Base-by-base conservation (phyloP, 1,140 invertebrate species). In the Lasioglossum albipes region DNA sequence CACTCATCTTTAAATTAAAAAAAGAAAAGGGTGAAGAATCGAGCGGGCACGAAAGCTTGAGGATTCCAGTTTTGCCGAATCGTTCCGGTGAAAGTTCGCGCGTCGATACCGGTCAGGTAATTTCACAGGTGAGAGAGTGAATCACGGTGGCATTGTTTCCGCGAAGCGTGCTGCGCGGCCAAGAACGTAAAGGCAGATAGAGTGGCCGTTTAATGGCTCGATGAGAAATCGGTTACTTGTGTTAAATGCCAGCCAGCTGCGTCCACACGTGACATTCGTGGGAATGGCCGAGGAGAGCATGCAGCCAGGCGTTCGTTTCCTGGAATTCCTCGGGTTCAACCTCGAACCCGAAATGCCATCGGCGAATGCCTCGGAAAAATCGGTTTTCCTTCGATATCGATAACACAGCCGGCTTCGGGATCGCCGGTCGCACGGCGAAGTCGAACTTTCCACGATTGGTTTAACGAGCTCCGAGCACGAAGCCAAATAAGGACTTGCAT, bases 181-280 rank as follows among this genome's bases (percentile, higher is more conserved):
- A 20, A 70, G 54, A 57, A 42, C 22, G 54, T 49, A 16, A 54
- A 72, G 70, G 42, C 70, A 70, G 69, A 82, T 66, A 75, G 20
- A 84, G 59, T 67, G 41, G 57, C 69, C 57, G 27, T 36, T 79
- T 79, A 75, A 62, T 71, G 54, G 81, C 36, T 75, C 80, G 71
- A 79, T 75, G 75, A 82, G 75, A 79, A 82, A 84, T 84, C 66
- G 71, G 70, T 79, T 75, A 31, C 61, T 75, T 45, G 27, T 45
- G 69, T 78, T 68, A 79, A 70, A 83, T 65, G 66, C n/a, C 57
- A 68, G 54, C 80, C 80, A 75, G 80, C 80, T 82, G 83, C 67
- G 22, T 70, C 64, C 61, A 71, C 70, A 72, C 72, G 71, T 72
- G 61, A 62, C 36, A 27, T n/a, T 75, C 45, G 67, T 84, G 75